Evolutionary conservation across 2,888 invertebrate genomes (phyloP), one percentile per base, ranked within the genome.

Genomic region (Aelia acuminata): DNA sequence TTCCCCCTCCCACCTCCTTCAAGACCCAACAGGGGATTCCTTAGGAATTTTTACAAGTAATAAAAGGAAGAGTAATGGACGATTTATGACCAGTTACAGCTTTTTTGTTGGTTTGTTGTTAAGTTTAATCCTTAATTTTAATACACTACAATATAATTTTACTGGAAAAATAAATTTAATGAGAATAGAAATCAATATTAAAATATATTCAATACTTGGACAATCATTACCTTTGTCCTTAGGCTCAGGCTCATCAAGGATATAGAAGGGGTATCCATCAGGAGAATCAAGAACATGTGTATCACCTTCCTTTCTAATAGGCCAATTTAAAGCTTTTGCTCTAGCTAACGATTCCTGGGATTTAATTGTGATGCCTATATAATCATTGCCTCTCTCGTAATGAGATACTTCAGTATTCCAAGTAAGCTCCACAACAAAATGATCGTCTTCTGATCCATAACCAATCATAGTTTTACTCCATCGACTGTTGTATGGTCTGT

Each of bases 401-500:
- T 94, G 93, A 90, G 96, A 95, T 39, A 99, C 95, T 39, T 98
- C 98, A 92, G 99, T 99, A 92, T 99, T 99, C 92, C 99, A 99
- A 20, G 99, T 99, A 84, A 99, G 94, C 92, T 99, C 99, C 39
- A 99, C 94, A 0, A 98, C 99, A 93, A 99, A 99, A 93, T 99
- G 97, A 87, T 95, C 94, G 91, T 98, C 96, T 93, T 99, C 99
- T 0, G 97, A 95, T 0, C 99, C 99, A 93, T 98, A 99, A 1
- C 99, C 99, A 84, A 99, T 95, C 99, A 99, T 99, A 0, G 99
- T 99, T 93, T 99, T 99, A 92, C 98, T 98, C 99, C 99, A 99
- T 91, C 97, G 96, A 91, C 98, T 98, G 91, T 97, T 97, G 91
- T 99, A 99, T 0, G 98, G 98, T n/a, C 98, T 98, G 92, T 50